Base-by-base conservation (phyloP, 2,113 vertebrate species). In the Eudorcas thomsonii region DNA sequence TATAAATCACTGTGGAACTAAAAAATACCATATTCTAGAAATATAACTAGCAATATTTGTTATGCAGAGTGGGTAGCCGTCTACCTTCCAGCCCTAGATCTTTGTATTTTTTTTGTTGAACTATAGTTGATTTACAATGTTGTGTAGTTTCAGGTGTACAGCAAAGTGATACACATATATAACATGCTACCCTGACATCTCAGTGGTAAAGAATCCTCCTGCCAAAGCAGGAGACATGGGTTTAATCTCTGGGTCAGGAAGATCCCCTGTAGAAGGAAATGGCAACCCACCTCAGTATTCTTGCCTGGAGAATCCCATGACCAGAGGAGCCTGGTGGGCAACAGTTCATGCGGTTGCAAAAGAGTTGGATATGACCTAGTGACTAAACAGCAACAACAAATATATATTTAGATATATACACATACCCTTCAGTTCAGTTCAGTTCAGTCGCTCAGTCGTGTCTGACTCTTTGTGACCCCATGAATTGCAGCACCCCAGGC, bases 21-120 rank as follows among this genome's bases (percentile, higher is more conserved):
- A n/a, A 96, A 90, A 17, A 78, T 54, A 81, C 2, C n/a, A 39
- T 33, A 5, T 45, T 82, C 16, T 82, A 84, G 74, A 88, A 62
- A 55, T 67, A n/a, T 19, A 78, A 67, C 14, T 74, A 43, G 39
- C 23, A 39, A 57, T 48, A 64, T 94, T 87, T 96, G 74, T 45
- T 88, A 84, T 45, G 5, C 26, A 54, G 60, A 87, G 21, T 90
- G 2, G 7, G 26, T 64, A 78, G 4, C 74, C 21, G 33, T 50
- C 17, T 3, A 64, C 23, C 12, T 26, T 92, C 21, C 43, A 48
- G 52, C 39, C 15, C 28, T 77, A 19, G 39, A 43, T 33, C 48
- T 52, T 52, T 81, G 14, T 33, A 21, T 12, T 36, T 78, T 15
- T 80, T 14, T 28, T 33, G 48, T 33, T 52, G 48, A 33, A 21